Percentiles rank a stretch among this genome's conserved stretches.
Conservation (phyloP, 2,113 vertebrate genomes). For the Chelonoidis abingdonii region DNA sequence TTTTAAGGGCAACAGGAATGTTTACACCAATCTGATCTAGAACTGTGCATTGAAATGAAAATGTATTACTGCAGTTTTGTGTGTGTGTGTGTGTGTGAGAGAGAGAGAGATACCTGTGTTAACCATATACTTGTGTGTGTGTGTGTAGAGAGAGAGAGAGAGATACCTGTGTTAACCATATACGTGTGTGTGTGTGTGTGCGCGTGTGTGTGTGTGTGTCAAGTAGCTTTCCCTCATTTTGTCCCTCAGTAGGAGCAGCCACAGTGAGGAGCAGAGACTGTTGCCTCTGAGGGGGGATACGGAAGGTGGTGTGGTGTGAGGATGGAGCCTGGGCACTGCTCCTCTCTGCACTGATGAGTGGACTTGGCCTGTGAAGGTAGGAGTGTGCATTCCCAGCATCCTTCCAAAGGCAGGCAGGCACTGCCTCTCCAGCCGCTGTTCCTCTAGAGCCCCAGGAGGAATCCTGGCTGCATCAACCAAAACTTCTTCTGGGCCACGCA, state of each 20-base stretch:
- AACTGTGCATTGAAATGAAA: background rate
- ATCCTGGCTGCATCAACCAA: too few species aligned
- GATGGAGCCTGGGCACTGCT: background rate
- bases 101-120: background rate
- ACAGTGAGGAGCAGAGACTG: background rate
- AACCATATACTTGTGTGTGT: accelerated
- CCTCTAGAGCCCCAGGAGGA: background rate
- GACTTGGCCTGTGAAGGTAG: background rate
- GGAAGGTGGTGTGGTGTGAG: background rate
- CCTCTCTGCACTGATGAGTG: background rate
- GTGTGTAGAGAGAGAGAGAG: background rate
- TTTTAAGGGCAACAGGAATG: background rate
- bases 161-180: accelerated
- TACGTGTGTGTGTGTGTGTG: accelerated
- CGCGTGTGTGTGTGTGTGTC: accelerated
- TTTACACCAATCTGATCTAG: background rate
- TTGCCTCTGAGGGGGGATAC: background rate
- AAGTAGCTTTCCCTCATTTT: background rate
- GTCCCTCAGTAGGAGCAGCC: background rate
- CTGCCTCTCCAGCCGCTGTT: background rate
- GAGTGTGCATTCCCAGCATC: background rate
- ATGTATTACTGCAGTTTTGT: background rate
- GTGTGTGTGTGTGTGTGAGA: accelerated
- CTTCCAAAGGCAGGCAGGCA: background rate
- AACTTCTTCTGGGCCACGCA: background rate